Conservation (phyloP, 2,888 invertebrate species). For the Pollenia amentaria region DNA sequence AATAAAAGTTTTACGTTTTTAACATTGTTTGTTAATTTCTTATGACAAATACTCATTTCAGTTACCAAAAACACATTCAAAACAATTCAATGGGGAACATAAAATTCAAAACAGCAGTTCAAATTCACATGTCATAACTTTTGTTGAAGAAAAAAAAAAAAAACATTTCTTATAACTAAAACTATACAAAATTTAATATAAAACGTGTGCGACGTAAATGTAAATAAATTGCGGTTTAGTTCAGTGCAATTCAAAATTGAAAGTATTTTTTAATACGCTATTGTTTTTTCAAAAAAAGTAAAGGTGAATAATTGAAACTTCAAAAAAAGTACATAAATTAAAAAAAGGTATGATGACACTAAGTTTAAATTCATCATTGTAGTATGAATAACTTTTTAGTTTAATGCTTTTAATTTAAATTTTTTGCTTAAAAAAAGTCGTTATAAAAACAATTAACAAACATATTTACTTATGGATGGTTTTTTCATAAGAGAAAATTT, state of each 20-base stretch:
- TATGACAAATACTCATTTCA: slow-evolving; percentile 51
- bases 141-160: neutral
- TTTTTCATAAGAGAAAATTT: slow-evolving; percentile 11
- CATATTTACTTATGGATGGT: neutral
- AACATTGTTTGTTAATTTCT: slow-evolving; percentile 8
- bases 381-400: slow-evolving; percentile 7
- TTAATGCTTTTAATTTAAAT: neutral
- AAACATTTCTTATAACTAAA: neutral
- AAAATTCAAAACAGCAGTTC: slow-evolving; percentile 21
- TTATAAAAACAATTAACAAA: neutral
- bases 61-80: slow-evolving; percentile 50
- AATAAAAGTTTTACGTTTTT: slow-evolving; percentile 56
- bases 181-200: slow-evolving; percentile 49
- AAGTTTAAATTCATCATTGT: neutral
- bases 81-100: slow-evolving; percentile 36
- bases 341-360: neutral
- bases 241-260: slow-evolving; percentile 7
- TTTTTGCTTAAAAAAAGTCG: neutral
- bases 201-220: slow-evolving; percentile 49
- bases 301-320: neutral
- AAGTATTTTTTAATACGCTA: slow-evolving; percentile 15
- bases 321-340: neutral
- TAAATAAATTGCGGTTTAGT: slow-evolving; percentile 2
- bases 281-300: slow-evolving; percentile 16
- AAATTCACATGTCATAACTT: slow-evolving; percentile 61